Conservation (phyloP, 2,113 vertebrate species). For the Perca fluviatilis region DNA sequence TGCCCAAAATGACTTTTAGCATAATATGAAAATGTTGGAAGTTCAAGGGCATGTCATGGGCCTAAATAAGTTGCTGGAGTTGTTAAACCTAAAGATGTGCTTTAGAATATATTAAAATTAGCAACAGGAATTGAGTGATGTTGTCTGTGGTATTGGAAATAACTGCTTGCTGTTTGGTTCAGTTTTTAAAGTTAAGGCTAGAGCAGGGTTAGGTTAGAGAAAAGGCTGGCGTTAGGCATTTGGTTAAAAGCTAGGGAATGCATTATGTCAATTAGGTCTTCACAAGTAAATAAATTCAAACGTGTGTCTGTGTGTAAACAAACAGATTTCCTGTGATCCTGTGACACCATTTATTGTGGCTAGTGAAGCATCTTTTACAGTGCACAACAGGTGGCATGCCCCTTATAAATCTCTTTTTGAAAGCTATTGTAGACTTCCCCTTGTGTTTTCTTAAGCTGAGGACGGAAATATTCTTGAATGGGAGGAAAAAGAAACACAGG, state of each 20-base stretch:
- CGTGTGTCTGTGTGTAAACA: not conserved
- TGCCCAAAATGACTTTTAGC: not conserved
- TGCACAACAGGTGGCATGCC: not conserved
- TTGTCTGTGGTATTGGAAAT: not conserved
- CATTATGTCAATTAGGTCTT: not conserved
- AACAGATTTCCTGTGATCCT: conserved; percentile 2
- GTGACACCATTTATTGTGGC: conserved; percentile 8
- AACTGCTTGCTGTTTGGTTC: no score
- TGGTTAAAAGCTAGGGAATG: not conserved
- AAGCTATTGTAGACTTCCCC: not conserved
- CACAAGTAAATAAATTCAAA: not conserved
- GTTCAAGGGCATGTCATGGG: not conserved
- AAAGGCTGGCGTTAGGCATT: not conserved
- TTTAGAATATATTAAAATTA: conserved; percentile 7
- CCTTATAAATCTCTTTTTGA: not conserved
- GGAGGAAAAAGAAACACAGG: not conserved
- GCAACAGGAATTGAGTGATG: not conserved
- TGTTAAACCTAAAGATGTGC: not conserved
- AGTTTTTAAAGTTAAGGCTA: not conserved
- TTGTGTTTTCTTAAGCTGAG: not conserved
- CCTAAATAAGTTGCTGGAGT: not conserved
- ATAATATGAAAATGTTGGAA: not conserved
- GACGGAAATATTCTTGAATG: conserved; percentile 21
- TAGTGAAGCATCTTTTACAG: not conserved
- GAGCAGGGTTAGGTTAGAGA: not conserved